A percentile compares a stretch with the other conserved stretches of the same genome.
These are phyloP conservation scores for Muscicapa comitata DNA, from an alignment of 2,797 vertebrate species.

Conservation along the genomic window DNA sequence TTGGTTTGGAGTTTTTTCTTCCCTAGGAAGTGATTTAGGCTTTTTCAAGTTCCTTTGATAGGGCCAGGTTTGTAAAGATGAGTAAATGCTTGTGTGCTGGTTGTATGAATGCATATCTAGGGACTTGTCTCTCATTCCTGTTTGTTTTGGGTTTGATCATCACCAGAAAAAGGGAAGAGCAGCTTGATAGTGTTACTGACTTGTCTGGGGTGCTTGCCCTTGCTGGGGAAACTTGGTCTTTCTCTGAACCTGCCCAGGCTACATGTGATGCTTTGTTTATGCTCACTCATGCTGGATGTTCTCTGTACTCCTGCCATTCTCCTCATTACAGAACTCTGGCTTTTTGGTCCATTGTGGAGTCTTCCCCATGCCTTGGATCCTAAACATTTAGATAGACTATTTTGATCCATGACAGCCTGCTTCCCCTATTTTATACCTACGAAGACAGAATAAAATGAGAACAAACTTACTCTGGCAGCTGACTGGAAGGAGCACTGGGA, in stretches of 20 bases:
- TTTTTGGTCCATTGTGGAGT: neutral
- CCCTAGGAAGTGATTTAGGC: neutral
- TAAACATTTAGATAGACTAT: neutral
- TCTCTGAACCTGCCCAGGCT: neutral
- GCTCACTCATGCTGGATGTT: neutral
- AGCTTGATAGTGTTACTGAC: neutral
- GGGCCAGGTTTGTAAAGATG: neutral
- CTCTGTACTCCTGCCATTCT: neutral
- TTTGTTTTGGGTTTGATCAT: neutral
- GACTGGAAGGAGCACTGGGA: neutral
- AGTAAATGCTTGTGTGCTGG: neutral
- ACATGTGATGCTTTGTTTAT: neutral
- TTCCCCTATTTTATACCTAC: neutral
- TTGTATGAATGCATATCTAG: neutral
- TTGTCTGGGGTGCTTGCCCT: neutral
- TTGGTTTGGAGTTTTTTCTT: neutral
- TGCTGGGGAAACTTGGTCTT: accelerated
- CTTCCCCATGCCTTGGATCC: neutral
- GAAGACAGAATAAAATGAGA: neutral
- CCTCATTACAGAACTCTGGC: neutral
- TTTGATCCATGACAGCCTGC: neutral
- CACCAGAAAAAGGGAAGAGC: neutral
- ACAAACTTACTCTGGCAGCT: neutral
- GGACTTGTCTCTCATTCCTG: neutral
- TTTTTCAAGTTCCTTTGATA: neutral